Evolutionary conservation across 2,113 vertebrate genomes (phyloP), one percentile per base, ranked within the genome.

Genomic region (Syngnathoides biaculeatus): DNA sequence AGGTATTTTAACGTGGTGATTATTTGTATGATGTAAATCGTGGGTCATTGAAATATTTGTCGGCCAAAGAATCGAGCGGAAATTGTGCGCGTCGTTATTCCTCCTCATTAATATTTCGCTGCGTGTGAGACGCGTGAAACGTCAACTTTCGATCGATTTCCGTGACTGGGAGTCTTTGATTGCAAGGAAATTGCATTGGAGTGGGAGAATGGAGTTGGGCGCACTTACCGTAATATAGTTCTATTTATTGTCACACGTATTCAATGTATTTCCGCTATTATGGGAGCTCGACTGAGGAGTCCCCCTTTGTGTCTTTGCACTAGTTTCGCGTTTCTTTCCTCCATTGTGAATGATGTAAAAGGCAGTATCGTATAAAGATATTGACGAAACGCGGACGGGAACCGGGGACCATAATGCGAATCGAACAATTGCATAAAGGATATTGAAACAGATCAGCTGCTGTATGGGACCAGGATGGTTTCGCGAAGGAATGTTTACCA

Each of bases 1-100:
- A 82, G 82, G 85, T 87, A 87, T 89, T 86, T 87, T 86, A 75
- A 83, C 83, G 63, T 65, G 10, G 74, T 84, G 80, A 88, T 82
- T 75, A 68, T 81, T 84, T 87, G 68, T 86, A 86, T 19, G 79
- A 84, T 79, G 82, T 82, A 27, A 77, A 73, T 75, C 72, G 80
- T 47, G 30, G 63, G 27, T 70, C 42, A 42, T 70, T 57, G 76
- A 75, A 83, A 86, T 81, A 87, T 83, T 81, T 78, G 89, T 88
- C 80, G 85, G 89, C 90, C 91, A 92, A 92, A 92, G 91, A 88
- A 77, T 72, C 26, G 17, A 50, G 26, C 65, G 69, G 79, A 79
- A 84, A 80, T 75, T 64, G 71, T 87, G 79, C 80, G 61, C 81
- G 85, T 78, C 74, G 79, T 82, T 8, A 56, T 83, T 72, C 79